Evolutionary conservation across 2,888 invertebrate species (phyloP).

Genomic region (Salpingus planirostris): DNA sequence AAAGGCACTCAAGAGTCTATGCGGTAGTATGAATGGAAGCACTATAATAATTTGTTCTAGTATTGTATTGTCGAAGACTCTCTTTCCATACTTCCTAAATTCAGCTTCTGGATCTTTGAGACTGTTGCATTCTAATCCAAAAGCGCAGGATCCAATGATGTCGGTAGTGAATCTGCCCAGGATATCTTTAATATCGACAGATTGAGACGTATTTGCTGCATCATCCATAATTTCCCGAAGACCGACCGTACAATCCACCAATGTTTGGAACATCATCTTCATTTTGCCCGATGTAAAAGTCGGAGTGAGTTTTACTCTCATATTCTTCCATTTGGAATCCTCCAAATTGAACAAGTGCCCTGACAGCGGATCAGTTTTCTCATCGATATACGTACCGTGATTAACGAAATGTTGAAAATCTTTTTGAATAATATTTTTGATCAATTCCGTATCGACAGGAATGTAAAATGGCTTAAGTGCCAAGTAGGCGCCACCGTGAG

Average conservation of each 20-base stretch:
- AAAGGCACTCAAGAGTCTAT: constrained; percentile 3
- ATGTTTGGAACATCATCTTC: constrained; percentile 32
- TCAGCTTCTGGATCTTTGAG: constrained; percentile 44
- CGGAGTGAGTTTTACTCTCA: constrained; percentile 38
- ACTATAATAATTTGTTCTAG: constrained; percentile 6
- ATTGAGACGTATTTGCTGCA: constrained; percentile 16
- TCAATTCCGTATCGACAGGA: constrained; percentile 29
- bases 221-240: constrained; percentile 41
- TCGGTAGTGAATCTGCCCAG: constrained; percentile 45
- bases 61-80: constrained; percentile 9
- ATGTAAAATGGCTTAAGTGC: constrained; percentile 25
- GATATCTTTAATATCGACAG: constrained; percentile 38
- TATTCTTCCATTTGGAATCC: constrained; percentile 37
- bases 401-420: constrained; percentile 35
- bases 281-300: constrained; percentile 42
- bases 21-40: constrained; percentile 5
- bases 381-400: constrained; percentile 28
- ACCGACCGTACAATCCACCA: constrained; percentile 31
- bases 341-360: constrained; percentile 26
- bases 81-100: constrained; percentile 32
- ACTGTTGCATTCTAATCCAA: constrained; percentile 49
- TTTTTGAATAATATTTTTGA: constrained; percentile 31
- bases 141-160: constrained; percentile 48
- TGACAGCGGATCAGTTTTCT: constrained; percentile 29
- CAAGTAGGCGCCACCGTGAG: constrained; percentile 14